Base-by-base conservation (phyloP, 2,113 vertebrate species). In the Myodes glareolus region DNA sequence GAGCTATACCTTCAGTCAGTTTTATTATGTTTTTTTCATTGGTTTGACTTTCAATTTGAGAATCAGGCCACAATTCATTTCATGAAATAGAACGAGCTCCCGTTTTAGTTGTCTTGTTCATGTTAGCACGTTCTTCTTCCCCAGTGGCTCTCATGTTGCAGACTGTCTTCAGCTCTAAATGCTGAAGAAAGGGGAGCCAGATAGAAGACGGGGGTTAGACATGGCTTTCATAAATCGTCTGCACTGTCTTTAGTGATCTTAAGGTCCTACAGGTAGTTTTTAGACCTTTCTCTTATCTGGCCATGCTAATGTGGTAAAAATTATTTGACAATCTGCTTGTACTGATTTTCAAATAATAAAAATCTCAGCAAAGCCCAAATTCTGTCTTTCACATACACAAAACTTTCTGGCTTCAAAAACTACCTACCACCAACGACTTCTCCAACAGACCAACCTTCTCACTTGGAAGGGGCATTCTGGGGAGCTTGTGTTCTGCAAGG, bases 271-370 rank as follows among this genome's bases (percentile, higher is more conserved):
- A 61, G 63, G 50, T 72, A 63, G 31, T 11, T 65, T 94, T 91
- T 47, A 84, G 85, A 39, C 21, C 75, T 95, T 87, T 89, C 33
- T 94, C 91, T 93, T 81, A 67, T 0, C 23, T 87, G 58, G 75
- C 90, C 76, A 77, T 47, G 25, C 39, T 87, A 86, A 92, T 0
- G 3, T 94, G 63, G 10, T 87, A 63, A 63, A 63, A 92, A 81
- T 80, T 81, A 75, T 70, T 82, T 78, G 86, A 73, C 42, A 16
- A 47, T 86, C 58, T 88, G 58, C 81, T 92, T 73, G 23, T 73
- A 55, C 50, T 9, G 36, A 50, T 87, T 94, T 97, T 94, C 58
- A 94, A 95, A 94, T 75, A 81, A 78, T 93, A 76, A 96, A 95
- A 91, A 29, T 77, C 91, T 70, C 90, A 93, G 75, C 45, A 87